Evolutionary conservation across 2,113 vertebrate genomes (phyloP), one percentile per base, ranked within the genome.

Genomic region (Pagrus major): DNA sequence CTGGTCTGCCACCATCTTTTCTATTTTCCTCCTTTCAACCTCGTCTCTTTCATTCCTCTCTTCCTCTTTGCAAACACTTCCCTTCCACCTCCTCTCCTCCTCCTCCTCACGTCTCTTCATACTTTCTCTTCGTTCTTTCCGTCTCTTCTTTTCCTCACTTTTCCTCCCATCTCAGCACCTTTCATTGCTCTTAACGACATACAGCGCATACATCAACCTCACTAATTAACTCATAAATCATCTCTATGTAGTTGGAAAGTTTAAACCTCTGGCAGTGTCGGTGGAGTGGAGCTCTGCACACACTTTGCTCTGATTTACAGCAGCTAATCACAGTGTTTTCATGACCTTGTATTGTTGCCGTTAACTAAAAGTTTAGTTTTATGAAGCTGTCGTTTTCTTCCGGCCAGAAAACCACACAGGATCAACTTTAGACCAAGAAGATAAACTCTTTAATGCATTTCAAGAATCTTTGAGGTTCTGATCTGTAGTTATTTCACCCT

Each of bases 161-260:
- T 54, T 29, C 46, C 29, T 58, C 56, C 63, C 46, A n/a, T 66
- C 64, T 79, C 83, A 81, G 68, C 87, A 86, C 44, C 65, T 86
- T 75, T 81, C 68, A 27, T 51, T 23, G 77, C 74, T 84, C 67
- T 76, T 78, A 74, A 80, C 18, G 42, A 80, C 68, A 4, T 67
- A 52, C 73, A 46, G 46, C 41, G n/a, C 67, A 76, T 65, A 79
- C 66, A 85, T 88, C 85, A 77, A 10, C 67, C 58, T 55, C 69
- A 10, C 71, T 86, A 85, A 90, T 86, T 73, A 76, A 84, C 78
- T 83, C 80, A 71, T 90, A 78, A 87, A 87, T 89, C 86, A 85
- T 83, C 79, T 49, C 11, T 2, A 3, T 21, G 63, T 33, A 51
- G 52, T 54, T 21, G 49, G 58, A 65, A 55, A 70, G 33, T 74